Percentiles rank a stretch among this genome's conserved stretches.
phyloP scores from a whole-genome alignment of 2,113 vertebrate species.

The Megaceryle maxima region DNA sequence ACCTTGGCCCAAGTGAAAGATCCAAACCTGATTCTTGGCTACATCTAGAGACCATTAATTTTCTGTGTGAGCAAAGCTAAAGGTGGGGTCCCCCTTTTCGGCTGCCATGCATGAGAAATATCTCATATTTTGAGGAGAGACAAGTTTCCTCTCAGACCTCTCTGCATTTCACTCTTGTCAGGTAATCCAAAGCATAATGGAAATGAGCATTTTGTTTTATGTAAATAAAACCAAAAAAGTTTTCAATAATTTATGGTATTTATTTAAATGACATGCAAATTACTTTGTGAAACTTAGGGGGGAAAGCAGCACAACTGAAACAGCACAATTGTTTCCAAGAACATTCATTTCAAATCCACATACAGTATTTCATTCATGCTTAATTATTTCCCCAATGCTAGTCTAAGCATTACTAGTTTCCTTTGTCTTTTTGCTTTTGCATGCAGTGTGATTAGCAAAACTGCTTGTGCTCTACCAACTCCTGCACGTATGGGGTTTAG shows the following conservation, averaged over 20 bases:
- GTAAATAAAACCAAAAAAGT: slow-evolving; percentile 58
- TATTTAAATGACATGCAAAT: slow-evolving; percentile 68
- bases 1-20: not conserved
- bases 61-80: not conserved
- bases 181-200: slow-evolving; percentile 31
- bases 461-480: slow-evolving; percentile 12
- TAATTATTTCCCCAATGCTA: slow-evolving; percentile 58
- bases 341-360: slow-evolving; percentile 54
- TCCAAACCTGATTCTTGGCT: not conserved
- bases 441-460: slow-evolving; percentile 36
- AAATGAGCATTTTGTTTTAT: slow-evolving; percentile 46
- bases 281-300: slow-evolving; percentile 35
- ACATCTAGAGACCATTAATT: not conserved
- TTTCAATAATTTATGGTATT: slow-evolving; percentile 35
- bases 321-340: slow-evolving; percentile 52
- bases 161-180: not conserved
- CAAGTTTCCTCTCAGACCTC: not conserved
- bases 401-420: slow-evolving; percentile 21
- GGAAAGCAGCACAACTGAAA: slow-evolving; percentile 35
- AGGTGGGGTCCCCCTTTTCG: not conserved
- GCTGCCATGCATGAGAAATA: fast-evolving
- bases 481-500: slow-evolving; percentile 44
- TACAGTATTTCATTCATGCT: slow-evolving; percentile 37
- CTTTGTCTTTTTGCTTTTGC: slow-evolving; percentile 67
- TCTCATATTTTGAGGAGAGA: not conserved